Conservation (phyloP, 1,140 invertebrate genomes). For the Sinella curviseta region DNA sequence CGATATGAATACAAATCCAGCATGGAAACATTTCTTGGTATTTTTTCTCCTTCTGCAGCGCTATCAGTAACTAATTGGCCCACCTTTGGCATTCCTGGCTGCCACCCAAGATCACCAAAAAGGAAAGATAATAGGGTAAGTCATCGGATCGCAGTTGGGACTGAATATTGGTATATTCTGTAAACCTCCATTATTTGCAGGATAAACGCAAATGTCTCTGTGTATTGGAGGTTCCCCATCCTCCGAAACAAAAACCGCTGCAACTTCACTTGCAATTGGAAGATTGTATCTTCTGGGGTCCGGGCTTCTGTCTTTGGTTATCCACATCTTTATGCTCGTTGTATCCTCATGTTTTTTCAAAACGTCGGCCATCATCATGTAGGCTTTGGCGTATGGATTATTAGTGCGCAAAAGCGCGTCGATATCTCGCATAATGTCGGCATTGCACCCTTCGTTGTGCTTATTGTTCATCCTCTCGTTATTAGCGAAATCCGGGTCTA, state of each 20-base stretch:
- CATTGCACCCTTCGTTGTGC: background rate
- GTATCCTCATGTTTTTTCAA: background rate
- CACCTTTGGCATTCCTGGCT: background rate
- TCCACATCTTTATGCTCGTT: background rate
- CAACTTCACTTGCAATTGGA: slow-evolving; percentile 40
- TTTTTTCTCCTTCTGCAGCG: slow-evolving; percentile 3
- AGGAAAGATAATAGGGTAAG: no score
- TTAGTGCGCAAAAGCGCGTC: background rate
- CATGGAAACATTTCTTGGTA: slow-evolving; percentile 11
- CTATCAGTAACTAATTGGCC: background rate
- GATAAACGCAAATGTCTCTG: slow-evolving; percentile 2
- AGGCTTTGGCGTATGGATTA: background rate
- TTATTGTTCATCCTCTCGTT: background rate
- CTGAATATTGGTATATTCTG: no score
- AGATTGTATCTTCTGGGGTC: slow-evolving; percentile 42
- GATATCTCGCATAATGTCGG: background rate
- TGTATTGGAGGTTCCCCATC: slow-evolving; percentile 24
- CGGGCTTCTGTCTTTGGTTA: background rate
- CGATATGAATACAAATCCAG: slow-evolving; percentile 28
- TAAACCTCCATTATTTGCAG: background rate
- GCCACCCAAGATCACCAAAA: background rate
- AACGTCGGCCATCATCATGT: background rate
- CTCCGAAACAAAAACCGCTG: no score
- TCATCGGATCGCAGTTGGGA: no score
- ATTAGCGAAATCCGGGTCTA: no score